Evolutionary conservation across 2,797 vertebrate genomes (phyloP).

Genomic region (Lates japonicus): DNA sequence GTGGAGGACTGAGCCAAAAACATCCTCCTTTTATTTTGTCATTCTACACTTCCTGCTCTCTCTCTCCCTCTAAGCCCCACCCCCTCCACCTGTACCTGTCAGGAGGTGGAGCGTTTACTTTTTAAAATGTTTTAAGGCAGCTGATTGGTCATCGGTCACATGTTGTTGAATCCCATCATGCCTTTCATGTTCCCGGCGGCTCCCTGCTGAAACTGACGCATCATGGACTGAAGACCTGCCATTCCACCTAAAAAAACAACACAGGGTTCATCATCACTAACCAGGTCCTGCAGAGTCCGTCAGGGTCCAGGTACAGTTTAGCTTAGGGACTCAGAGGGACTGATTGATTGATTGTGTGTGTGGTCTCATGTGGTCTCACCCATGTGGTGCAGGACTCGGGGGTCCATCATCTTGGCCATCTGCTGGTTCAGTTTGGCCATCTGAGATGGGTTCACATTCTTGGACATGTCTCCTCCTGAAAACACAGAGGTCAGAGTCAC

Average conservation of each 20-base stretch:
- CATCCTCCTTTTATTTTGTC: constrained; percentile 24
- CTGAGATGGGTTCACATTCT: constrained; percentile 98
- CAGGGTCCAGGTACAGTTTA: too few relatives aligned
- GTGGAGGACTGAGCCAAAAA: constrained; percentile 1
- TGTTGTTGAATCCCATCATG: constrained; percentile 99
- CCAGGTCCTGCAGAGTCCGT: too few relatives aligned
- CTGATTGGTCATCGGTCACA: constrained; percentile 87
- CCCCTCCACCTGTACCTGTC: constrained; percentile 22
- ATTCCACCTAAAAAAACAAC: constrained; percentile 90
- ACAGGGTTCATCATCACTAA: neutral
- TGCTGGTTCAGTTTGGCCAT: constrained; percentile 99
- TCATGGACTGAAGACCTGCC: constrained; percentile 99
- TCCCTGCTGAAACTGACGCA: constrained; percentile 99
- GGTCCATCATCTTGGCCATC: constrained; percentile 99
- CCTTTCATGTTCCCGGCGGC: constrained; percentile 99
- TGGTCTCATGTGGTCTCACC: constrained; percentile 81
- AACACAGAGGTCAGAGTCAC: neutral
- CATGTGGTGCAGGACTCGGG: constrained; percentile 98
- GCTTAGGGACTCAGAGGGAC: too few relatives aligned
- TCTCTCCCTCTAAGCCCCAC: constrained; percentile 24
- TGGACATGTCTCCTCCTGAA: constrained; percentile 98
- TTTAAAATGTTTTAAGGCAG: constrained; percentile 80
- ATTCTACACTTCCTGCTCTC: neutral
- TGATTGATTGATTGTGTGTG: too few relatives aligned
- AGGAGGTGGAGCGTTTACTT: constrained; percentile 31